Evolutionary conservation across 2,797 vertebrate species (phyloP).

Genomic region (Emydoidea blandingii): DNA sequence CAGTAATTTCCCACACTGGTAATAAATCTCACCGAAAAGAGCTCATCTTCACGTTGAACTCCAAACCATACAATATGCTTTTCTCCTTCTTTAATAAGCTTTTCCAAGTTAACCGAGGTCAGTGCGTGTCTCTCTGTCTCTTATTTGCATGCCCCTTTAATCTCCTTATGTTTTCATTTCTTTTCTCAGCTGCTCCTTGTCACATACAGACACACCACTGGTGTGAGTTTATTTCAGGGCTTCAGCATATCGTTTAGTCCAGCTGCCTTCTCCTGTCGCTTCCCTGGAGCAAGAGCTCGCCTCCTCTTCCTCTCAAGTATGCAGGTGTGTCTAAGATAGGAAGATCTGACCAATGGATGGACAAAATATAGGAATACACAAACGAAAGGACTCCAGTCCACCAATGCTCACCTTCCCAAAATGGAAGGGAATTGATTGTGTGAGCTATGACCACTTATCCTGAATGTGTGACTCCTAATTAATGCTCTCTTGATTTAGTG

Average conservation of each 20-base stretch:
- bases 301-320: background rate
- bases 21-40: constrained; percentile 28
- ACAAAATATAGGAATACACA: background rate
- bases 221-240: background rate
- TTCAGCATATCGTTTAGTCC: background rate
- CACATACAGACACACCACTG: background rate
- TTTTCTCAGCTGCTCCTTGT: constrained; percentile 41
- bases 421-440: background rate
- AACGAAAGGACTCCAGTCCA: background rate
- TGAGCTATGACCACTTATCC: background rate
- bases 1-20: background rate
- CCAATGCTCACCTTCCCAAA: background rate
- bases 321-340: background rate
- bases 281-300: background rate
- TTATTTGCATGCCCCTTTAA: constrained; percentile 52
- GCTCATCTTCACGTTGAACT: constrained; percentile 30
- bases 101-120: constrained; percentile 62
- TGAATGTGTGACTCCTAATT: background rate
- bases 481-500: background rate
- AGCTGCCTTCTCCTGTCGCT: background rate
- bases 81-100: constrained; percentile 63
- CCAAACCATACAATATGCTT: background rate
- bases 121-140: constrained; percentile 47
- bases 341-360: background rate
- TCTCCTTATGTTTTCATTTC: constrained; percentile 62